Conservation (phyloP, 2,113 vertebrate species). For the Sialia sialis region DNA sequence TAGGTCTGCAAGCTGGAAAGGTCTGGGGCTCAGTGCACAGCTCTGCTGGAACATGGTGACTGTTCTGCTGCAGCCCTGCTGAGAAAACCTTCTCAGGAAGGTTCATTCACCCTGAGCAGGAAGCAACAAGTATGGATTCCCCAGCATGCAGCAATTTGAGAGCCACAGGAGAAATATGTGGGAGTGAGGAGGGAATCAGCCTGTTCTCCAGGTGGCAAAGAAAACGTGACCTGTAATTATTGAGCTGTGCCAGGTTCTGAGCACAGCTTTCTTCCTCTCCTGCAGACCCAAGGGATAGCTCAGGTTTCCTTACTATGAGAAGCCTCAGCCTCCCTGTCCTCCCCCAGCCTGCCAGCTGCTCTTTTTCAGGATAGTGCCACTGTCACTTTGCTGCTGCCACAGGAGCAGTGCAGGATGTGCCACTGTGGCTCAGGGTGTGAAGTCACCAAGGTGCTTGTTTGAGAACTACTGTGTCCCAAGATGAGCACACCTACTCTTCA, state of each 20-base stretch:
- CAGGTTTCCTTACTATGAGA: background rate
- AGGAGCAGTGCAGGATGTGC: background rate
- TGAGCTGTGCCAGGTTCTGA: background rate
- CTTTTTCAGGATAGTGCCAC: background rate
- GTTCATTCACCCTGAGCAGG: fast-evolving
- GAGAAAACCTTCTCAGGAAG: background rate
- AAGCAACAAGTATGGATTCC: background rate
- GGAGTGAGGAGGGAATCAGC: background rate
- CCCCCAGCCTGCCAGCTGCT: background rate
- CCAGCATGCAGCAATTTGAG: background rate
- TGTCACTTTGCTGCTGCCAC: background rate
- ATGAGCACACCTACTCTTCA: background rate
- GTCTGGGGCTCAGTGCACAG: background rate
- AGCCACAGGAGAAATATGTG: background rate
- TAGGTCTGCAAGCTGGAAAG: background rate
- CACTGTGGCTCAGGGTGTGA: background rate
- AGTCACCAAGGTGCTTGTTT: background rate
- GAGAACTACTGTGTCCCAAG: background rate
- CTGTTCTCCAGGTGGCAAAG: background rate
- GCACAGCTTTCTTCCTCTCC: background rate
- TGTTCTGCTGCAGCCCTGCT: background rate
- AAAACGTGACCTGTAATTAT: fast-evolving
- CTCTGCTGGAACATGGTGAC: background rate
- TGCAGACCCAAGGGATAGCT: background rate
- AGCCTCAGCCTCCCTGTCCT: background rate